Conservation (phyloP, 2,888 invertebrate species). For the Heliothis peltigera region DNA sequence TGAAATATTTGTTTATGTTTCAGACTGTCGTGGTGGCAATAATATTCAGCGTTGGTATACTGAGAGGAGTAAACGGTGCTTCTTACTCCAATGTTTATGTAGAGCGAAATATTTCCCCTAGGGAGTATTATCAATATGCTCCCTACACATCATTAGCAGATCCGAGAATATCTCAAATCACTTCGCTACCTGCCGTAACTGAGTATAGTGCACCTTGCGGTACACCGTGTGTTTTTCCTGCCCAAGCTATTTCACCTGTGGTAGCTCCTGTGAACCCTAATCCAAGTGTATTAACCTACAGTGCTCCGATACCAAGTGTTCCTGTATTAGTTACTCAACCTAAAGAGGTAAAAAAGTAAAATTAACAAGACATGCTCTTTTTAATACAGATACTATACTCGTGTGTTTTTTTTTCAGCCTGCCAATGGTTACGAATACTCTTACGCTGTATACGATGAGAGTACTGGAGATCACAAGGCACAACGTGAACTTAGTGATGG, state of each 20-base stretch:
- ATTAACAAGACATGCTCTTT: not conserved
- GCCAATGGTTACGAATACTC: slow-evolving; percentile 82
- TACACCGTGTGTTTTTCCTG: slow-evolving; percentile 78
- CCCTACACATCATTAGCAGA: slow-evolving; percentile 66
- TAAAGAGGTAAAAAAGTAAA: slow-evolving; percentile 72
- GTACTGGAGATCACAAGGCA: slow-evolving; percentile 88
- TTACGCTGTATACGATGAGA: slow-evolving; percentile 88
- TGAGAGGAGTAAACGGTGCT: slow-evolving; percentile 65
- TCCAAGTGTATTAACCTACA: slow-evolving; percentile 74
- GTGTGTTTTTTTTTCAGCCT: slow-evolving; percentile 64
- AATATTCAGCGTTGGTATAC: slow-evolving; percentile 64
- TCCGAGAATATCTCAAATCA: slow-evolving; percentile 71
- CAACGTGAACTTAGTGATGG: slow-evolving; percentile 89
- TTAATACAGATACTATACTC: too few relatives aligned
- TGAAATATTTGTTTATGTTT: slow-evolving; percentile 59
- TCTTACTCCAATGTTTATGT: slow-evolving; percentile 81
- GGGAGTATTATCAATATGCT: slow-evolving; percentile 74
- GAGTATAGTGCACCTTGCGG: slow-evolving; percentile 75
- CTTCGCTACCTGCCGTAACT: slow-evolving; percentile 66
- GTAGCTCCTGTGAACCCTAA: slow-evolving; percentile 67
- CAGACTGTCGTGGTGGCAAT: slow-evolving; percentile 68
- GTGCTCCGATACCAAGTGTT: slow-evolving; percentile 67
- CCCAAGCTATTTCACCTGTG: slow-evolving; percentile 49
- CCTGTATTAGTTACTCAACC: slow-evolving; percentile 72
- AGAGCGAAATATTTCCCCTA: slow-evolving; percentile 71